Evolutionary conservation across 2,888 invertebrate genomes (phyloP).

Genomic region (Drosophila demipolita): DNA sequence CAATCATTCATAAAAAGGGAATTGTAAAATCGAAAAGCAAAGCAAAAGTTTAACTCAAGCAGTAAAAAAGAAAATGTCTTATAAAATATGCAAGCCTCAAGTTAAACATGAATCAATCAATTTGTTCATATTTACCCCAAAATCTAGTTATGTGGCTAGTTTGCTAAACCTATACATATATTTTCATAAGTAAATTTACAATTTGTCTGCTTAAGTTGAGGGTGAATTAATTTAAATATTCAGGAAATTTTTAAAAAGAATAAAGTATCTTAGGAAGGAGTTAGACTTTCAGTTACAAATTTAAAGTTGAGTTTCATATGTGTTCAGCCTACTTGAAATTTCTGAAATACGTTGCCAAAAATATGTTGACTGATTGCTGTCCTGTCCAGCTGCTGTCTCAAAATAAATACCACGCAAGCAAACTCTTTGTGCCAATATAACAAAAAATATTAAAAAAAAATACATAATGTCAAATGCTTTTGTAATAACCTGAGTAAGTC

Average conservation of each 20-base stretch:
- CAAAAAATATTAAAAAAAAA: slow-evolving; percentile 22
- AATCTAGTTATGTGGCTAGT: slow-evolving; percentile 19
- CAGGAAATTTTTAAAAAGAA: not conserved
- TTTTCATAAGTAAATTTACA: slow-evolving; percentile 6
- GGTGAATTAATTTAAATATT: not conserved
- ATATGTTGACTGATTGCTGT: not conserved
- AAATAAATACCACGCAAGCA: slow-evolving; percentile 31
- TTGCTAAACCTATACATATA: not conserved
- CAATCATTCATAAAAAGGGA: slow-evolving; percentile 32
- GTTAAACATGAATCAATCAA: slow-evolving; percentile 35
- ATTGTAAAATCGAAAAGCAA: not conserved
- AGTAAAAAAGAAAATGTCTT: not conserved
- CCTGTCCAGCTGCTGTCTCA: not conserved
- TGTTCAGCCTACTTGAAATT: not conserved
- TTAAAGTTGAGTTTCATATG: not conserved
- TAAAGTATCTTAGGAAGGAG: too few relatives aligned
- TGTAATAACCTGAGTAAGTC: slow-evolving; percentile 30
- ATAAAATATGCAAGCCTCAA: slow-evolving; percentile 16
- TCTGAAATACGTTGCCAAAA: not conserved
- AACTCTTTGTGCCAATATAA: slow-evolving; percentile 17
- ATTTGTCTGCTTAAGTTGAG: slow-evolving; percentile 11
- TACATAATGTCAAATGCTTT: slow-evolving; percentile 36
- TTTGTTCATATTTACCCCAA: slow-evolving; percentile 3
- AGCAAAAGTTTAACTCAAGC: slow-evolving; percentile 1
- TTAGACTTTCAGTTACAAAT: not conserved